Conservation (phyloP, 1,140 invertebrate species). For the Myzus persicae region DNA sequence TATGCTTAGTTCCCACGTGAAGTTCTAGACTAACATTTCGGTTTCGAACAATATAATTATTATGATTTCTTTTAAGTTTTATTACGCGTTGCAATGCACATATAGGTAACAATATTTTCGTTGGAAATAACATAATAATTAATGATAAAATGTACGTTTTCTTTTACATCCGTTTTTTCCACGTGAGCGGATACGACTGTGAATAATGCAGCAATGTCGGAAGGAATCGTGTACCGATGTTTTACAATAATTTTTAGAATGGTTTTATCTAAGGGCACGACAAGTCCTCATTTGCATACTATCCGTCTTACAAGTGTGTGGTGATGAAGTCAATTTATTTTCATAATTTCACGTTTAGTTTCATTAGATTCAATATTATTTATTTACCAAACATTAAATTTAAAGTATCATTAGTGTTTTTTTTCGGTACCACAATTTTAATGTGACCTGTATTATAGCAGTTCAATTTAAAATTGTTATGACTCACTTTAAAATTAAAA, state of each 20-base stretch:
- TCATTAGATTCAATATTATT: background rate
- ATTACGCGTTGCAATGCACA: background rate
- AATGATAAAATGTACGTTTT: background rate
- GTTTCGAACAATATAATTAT: background rate
- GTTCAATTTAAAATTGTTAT: background rate
- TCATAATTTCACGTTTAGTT: background rate
- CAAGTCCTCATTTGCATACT: background rate
- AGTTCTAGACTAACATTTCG: background rate
- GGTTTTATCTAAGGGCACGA: background rate
- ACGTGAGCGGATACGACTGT: background rate
- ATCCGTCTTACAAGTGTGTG: background rate
- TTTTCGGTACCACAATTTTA: background rate
- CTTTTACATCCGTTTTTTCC: background rate
- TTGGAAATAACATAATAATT: background rate
- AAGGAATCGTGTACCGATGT: background rate
- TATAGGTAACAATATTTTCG: background rate
- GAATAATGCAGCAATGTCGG: background rate
- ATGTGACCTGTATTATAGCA: background rate
- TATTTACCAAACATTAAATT: background rate
- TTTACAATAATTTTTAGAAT: background rate
- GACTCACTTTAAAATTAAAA: background rate
- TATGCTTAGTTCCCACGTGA: background rate
- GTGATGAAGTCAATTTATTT: background rate
- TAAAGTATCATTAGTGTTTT: background rate
- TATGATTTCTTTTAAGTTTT: background rate